phyloP scores from a whole-genome alignment of 2,888 invertebrate genomes.

The Archips xylosteana region DNA sequence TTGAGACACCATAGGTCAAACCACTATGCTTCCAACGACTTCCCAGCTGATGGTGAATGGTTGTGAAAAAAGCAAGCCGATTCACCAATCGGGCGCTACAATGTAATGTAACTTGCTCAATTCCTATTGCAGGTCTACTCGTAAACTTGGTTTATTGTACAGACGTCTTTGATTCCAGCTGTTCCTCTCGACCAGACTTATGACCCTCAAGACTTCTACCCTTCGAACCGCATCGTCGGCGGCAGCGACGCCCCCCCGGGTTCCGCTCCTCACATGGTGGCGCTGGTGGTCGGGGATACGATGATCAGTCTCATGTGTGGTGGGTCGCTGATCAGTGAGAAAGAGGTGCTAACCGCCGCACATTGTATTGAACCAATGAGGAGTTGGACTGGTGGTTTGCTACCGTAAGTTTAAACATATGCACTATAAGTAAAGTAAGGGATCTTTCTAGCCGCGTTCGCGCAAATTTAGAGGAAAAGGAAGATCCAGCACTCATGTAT shows the following conservation, averaged over 20 bases:
- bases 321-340: constrained; percentile 6
- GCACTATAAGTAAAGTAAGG: too few species aligned
- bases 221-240: constrained; percentile 36
- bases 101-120: too few species aligned
- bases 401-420: background rate
- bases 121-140: too few species aligned
- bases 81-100: too few species aligned
- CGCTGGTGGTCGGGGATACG: constrained; percentile 17
- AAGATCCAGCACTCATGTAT: too few species aligned
- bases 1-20: too few species aligned
- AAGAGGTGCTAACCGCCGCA: constrained; percentile 38
- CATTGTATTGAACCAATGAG: constrained; percentile 38
- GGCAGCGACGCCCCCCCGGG: constrained; percentile 36
- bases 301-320: constrained; percentile 38
- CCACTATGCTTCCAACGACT: too few species aligned
- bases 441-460: too few species aligned
- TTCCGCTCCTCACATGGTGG: constrained; percentile 38
- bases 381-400: background rate
- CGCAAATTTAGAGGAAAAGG: too few species aligned
- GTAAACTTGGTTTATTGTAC: too few species aligned
- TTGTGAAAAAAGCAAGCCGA: too few species aligned
- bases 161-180: constrained; percentile 5
- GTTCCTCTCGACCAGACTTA: constrained; percentile 16
- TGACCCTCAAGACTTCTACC: constrained; percentile 21
- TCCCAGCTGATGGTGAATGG: too few species aligned